phyloP scores from a whole-genome alignment of 1,140 invertebrate species.

The Oryzaephilus surinamensis region DNA sequence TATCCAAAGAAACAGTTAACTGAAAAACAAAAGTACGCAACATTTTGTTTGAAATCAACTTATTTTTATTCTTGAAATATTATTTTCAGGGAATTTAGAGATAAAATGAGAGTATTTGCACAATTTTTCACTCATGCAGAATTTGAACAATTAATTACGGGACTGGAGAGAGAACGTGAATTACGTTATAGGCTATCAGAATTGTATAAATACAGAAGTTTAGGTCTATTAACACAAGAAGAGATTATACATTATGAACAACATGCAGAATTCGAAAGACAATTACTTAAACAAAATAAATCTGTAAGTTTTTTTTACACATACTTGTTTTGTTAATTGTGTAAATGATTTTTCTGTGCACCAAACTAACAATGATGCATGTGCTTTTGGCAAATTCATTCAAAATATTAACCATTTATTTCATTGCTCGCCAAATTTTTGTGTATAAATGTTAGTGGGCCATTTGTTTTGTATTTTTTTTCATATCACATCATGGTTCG shows the following conservation, averaged over 20 bases:
- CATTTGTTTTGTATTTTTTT: slow-evolving; percentile 9
- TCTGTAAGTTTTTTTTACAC: slow-evolving; percentile 41
- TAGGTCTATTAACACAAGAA: slow-evolving; percentile 68
- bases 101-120: slow-evolving; percentile 72
- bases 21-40: slow-evolving; percentile 61
- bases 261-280: slow-evolving; percentile 44
- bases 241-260: slow-evolving; percentile 77
- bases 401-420: background rate
- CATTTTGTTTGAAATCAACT: background rate
- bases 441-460: too few species aligned
- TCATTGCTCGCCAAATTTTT: slow-evolving; percentile 8
- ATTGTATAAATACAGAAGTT: slow-evolving; percentile 67
- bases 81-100: slow-evolving; percentile 55
- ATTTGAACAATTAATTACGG: slow-evolving; percentile 66
- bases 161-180: slow-evolving; percentile 72
- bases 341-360: slow-evolving; percentile 5
- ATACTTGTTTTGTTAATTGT: background rate
- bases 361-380: slow-evolving; percentile 21
- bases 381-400: background rate
- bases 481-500: slow-evolving; percentile 24
- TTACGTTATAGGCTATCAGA: slow-evolving; percentile 71
- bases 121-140: slow-evolving; percentile 80
- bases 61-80: background rate
- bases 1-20: slow-evolving; percentile 51
- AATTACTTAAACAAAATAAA: slow-evolving; percentile 41